Conservation (phyloP, 2,113 vertebrate genomes). For the Phalacrocorax aristotelis region DNA sequence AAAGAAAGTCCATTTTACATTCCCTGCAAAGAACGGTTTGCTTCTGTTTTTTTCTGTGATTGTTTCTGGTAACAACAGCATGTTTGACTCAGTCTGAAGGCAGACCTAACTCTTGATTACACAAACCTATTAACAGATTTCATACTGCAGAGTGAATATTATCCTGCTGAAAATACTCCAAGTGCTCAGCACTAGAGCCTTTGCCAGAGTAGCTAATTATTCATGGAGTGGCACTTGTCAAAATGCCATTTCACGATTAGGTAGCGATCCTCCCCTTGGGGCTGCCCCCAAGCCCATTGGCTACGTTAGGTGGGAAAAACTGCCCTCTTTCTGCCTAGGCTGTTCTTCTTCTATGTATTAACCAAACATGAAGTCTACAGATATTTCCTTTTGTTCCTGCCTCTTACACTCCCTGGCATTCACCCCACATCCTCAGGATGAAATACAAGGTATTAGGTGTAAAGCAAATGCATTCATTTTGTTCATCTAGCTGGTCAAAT, state of each 20-base stretch:
- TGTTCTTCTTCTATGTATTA: neutral
- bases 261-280: neutral
- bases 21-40: neutral
- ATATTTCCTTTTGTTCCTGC: neutral
- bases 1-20: neutral
- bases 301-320: neutral
- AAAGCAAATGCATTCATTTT: neutral
- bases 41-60: neutral
- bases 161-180: conserved; percentile 8
- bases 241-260: neutral
- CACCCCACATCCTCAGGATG: neutral
- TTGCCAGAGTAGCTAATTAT: neutral
- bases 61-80: neutral
- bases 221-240: conserved; percentile 1
- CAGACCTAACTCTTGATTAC: neutral
- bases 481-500: neutral
- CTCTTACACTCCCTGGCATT: neutral
- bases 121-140: neutral
- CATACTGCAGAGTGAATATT: neutral
- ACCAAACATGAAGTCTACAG: neutral
- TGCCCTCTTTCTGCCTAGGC: neutral
- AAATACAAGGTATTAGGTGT: neutral
- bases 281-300: neutral
- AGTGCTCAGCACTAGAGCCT: neutral
- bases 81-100: neutral